Conservation (phyloP, 2,888 invertebrate genomes). For the Siphonodentalium dalli region DNA sequence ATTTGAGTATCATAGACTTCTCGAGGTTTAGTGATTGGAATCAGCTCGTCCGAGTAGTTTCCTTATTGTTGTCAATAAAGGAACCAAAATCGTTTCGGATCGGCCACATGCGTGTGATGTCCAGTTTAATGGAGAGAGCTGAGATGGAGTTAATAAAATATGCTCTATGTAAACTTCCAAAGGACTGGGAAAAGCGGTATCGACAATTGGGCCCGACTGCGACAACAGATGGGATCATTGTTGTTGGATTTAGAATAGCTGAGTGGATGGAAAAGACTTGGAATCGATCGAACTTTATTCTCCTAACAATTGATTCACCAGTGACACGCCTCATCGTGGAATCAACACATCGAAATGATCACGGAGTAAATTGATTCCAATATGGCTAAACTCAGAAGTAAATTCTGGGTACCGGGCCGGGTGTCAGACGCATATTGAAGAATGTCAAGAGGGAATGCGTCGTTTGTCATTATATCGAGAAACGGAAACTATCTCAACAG, state of each 20-base stretch:
- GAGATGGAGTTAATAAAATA: not conserved
- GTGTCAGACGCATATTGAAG: not conserved
- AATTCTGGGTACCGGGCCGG: constrained; percentile 9
- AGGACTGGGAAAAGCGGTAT: not conserved
- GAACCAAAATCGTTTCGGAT: too few species aligned
- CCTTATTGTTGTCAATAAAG: too few species aligned
- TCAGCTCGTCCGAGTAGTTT: too few species aligned
- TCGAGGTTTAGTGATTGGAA: too few species aligned
- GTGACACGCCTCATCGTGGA: not conserved
- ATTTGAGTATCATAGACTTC: too few species aligned
- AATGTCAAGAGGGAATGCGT: not conserved
- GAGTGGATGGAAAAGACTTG: constrained; percentile 12
- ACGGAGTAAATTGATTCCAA: constrained; percentile 5
- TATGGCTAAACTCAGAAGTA: constrained; percentile 9
- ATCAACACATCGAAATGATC: not conserved
- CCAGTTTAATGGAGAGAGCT: not conserved
- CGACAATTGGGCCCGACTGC: not conserved
- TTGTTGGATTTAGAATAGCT: constrained; percentile 6
- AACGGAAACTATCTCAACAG: not conserved
- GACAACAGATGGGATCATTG: not conserved
- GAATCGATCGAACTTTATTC: constrained; percentile 4
- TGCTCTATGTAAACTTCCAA: not conserved
- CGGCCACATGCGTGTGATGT: too few species aligned
- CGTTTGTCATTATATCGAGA: constrained; percentile 1
- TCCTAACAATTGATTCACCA: not conserved